phyloP scores from a whole-genome alignment of 2,797 vertebrate species.

The Gymnoscopelus braueri region DNA sequence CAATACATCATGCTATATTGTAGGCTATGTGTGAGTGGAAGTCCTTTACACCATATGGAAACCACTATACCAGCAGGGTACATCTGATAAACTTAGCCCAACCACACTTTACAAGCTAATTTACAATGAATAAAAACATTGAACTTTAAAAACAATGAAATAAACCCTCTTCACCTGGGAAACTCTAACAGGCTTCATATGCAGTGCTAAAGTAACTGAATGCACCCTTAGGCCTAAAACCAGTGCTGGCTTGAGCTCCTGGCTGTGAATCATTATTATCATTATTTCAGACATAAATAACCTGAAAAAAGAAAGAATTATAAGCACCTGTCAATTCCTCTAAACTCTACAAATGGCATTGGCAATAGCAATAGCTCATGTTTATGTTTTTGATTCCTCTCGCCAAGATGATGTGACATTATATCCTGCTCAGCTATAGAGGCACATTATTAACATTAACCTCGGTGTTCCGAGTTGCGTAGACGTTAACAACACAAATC shows the following conservation, averaged over 20 bases:
- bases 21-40: conserved; percentile 19
- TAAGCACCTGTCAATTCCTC: conserved; percentile 16
- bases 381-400: conserved; percentile 7
- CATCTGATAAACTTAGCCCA: conserved; percentile 45
- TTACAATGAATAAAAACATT: conserved; percentile 51
- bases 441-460: background rate
- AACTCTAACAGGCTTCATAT: conserved; percentile 42
- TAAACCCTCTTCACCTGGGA: conserved; percentile 51
- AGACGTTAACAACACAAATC: too few species aligned
- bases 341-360: background rate
- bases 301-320: background rate
- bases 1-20: conserved; percentile 16
- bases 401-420: background rate
- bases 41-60: conserved; percentile 57
- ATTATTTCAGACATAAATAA: conserved; percentile 20
- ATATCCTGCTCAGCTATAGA: background rate
- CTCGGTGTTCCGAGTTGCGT: too few species aligned
- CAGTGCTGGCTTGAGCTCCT: conserved; percentile 2
- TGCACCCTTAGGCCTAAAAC: conserved; percentile 16
- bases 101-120: conserved; percentile 48
- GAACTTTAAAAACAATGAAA: conserved; percentile 15
- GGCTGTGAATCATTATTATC: conserved; percentile 32
- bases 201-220: background rate
- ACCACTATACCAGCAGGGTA: conserved; percentile 49
- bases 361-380: background rate